Conservation (phyloP, 1,140 invertebrate genomes). For the Acromyrmex heyeri region DNA sequence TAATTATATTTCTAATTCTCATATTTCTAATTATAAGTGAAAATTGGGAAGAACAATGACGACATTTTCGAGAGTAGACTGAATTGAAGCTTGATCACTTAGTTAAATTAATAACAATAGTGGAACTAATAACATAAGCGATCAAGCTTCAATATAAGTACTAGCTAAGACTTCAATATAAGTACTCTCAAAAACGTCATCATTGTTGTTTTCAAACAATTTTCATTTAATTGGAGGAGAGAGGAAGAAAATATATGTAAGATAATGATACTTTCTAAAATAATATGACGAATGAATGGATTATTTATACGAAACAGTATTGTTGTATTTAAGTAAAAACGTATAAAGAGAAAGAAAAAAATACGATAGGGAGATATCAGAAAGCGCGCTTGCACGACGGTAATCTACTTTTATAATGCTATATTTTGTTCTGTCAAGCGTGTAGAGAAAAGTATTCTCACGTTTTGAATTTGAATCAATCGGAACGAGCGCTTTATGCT, state of each 20-base stretch:
- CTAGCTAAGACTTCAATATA: neutral
- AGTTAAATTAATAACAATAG: neutral
- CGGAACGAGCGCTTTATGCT: slow-evolving; percentile 56
- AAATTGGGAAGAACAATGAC: neutral
- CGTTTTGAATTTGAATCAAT: slow-evolving; percentile 32
- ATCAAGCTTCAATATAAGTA: neutral
- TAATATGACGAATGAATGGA: neutral
- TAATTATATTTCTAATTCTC: too few relatives aligned
- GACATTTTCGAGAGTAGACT: neutral
- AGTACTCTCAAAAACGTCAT: neutral
- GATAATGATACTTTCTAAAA: neutral
- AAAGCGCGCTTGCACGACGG: neutral
- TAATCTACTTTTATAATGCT: neutral
- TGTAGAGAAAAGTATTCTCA: slow-evolving; percentile 26
- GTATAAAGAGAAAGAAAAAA: neutral
- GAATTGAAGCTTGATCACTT: neutral
- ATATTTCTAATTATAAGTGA: neutral
- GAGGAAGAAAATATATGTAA: too few relatives aligned
- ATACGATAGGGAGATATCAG: neutral
- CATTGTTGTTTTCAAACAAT: neutral
- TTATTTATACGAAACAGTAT: neutral
- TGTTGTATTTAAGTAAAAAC: neutral
- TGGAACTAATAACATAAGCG: neutral
- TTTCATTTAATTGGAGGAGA: neutral
- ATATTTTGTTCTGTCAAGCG: neutral